A percentile compares a stretch with the other conserved stretches of the same genome.
Evolutionary conservation across 2,797 vertebrate genomes (phyloP).

Genomic region (Liparis tanakae): DNA sequence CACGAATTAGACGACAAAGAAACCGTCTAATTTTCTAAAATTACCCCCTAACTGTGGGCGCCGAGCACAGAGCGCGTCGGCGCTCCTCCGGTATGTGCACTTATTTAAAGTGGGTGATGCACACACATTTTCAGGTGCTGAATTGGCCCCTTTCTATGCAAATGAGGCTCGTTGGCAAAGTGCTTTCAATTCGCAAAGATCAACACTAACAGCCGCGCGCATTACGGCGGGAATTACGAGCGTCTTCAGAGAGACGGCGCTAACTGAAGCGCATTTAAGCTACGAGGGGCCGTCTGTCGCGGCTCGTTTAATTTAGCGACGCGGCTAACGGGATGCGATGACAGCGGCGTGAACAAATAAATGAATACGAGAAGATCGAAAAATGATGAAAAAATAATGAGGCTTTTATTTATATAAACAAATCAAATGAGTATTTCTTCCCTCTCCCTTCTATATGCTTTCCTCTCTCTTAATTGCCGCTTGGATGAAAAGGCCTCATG

Average conservation of each 20-base stretch:
- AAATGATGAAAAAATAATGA: neutral
- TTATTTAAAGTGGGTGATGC: neutral
- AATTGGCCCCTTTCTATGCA: neutral
- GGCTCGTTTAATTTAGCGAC: neutral
- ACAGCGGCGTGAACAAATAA: neutral
- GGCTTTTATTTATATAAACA: neutral
- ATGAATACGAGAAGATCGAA: neutral
- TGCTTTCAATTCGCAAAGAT: neutral
- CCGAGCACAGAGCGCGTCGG: too few species aligned
- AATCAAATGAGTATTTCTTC: neutral
- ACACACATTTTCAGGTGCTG: neutral
- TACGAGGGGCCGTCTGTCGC: neutral
- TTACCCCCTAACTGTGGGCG: neutral
- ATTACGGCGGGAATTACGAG: neutral
- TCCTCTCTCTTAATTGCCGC: neutral
- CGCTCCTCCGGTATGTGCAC: conserved; percentile 1
- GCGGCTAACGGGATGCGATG: neutral
- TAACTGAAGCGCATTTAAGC: neutral
- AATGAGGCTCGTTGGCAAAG: neutral
- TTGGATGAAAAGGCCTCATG: neutral
- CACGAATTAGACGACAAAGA: neutral
- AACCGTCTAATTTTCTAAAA: neutral
- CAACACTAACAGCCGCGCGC: neutral
- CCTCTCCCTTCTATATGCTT: neutral
- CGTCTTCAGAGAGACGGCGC: neutral